Conservation (phyloP, 2,888 invertebrate species). For the Anthrax anthrax region DNA sequence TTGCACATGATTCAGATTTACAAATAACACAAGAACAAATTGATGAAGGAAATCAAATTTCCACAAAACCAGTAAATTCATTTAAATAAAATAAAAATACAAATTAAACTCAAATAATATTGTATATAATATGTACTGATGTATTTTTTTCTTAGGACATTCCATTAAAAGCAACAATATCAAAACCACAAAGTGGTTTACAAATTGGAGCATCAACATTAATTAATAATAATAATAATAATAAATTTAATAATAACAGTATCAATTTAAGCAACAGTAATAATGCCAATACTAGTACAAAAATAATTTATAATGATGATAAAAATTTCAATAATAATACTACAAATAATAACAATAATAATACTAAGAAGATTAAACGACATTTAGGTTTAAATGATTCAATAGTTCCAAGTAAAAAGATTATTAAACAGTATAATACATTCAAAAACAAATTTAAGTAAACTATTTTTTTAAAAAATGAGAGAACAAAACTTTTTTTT, state of each 20-base stretch:
- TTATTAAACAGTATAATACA: constrained; percentile 60
- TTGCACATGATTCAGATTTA: constrained; percentile 78
- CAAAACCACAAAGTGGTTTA: constrained; percentile 10
- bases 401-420: constrained; percentile 70
- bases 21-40: constrained; percentile 43
- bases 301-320: neutral
- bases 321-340: neutral
- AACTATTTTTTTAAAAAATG: no score
- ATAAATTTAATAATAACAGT: neutral
- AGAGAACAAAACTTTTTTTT: no score
- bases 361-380: constrained; percentile 41
- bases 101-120: neutral
- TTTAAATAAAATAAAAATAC: neutral
- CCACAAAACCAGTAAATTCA: neutral
- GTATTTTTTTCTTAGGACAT: constrained; percentile 7
- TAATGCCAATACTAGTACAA: no score
- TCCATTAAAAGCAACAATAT: constrained; percentile 8
- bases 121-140: neutral
- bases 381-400: constrained; percentile 64
- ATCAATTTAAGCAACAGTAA: neutral
- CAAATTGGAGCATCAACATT: constrained; percentile 6
- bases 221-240: neutral
- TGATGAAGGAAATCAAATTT: constrained; percentile 23
- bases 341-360: neutral
- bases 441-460: constrained; percentile 35